Base-by-base conservation (phyloP, 2,113 vertebrate genomes). In the Raphicerus campestris region DNA sequence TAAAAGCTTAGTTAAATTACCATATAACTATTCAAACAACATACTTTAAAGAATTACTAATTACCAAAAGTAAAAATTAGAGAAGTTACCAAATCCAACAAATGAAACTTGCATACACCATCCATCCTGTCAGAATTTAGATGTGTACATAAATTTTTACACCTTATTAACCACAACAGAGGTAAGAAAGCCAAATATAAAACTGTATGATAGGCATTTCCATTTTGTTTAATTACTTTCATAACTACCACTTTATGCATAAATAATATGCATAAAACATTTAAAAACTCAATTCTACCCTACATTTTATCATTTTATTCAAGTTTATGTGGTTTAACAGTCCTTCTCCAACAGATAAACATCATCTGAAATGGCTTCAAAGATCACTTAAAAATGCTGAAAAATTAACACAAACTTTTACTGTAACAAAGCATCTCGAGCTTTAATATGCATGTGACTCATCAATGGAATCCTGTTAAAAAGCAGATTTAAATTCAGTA, bases 51-150 rank as follows among this genome's bases (percentile, higher is more conserved):
- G 30, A 93, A 91, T 51, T 87, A 56, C 16, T 70, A 58, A 63
- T 78, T 66, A 95, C 9, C 20, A 91, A 93, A 94, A 97, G 28
- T 80, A 45, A 96, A 93, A 91, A 81, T 42, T 30, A 92, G 78
- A 75, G 51, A 56, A 92, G 78, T 55, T 73, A 87, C 30, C 28
- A 87, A 92, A 92, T 61, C 24, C 58, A 92, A 51, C 32, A 63
- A 53, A 89, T 56, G 39, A 53, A 55, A 89, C 47, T 51, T 84
- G 49, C 42, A 55, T 14, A 45, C 7, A 45, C 26, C 24, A 91
- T 30, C 14, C 83, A 26, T 39, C 15, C 80, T 55, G 10, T 63
- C 11, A 92, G 77, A 81, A 91, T 7, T 55, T 35, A 84, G 0
- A 17, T 17, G 61, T 24, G 53, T 8, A 47, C 6, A 7, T 24